These are phyloP conservation scores for Chymomyza amoena DNA, from an alignment of 2,888 invertebrate species.

Conservation along the genomic window DNA sequence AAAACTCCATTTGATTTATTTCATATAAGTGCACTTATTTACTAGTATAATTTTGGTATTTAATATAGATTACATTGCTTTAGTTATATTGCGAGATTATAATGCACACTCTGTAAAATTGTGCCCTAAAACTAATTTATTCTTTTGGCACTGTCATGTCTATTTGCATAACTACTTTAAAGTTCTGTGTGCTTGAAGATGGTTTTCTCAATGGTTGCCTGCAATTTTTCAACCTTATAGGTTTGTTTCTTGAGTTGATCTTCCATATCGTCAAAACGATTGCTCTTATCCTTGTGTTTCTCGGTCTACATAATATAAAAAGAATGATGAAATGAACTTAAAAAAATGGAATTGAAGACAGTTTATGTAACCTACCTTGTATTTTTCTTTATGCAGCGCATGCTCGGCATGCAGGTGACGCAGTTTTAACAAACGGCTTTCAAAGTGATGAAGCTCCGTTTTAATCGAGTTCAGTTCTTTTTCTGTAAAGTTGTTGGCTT, in stretches of 20 bases:
- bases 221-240: conserved; percentile 91
- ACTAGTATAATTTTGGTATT: conserved; percentile 39
- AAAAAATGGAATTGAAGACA: not conserved
- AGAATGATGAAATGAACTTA: too few species aligned
- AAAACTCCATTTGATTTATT: conserved; percentile 22
- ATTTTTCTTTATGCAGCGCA: conserved; percentile 85
- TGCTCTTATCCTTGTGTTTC: conserved; percentile 83
- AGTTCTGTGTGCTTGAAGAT: conserved; percentile 90
- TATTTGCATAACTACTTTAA: conserved; percentile 76
- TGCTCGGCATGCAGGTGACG: conserved; percentile 90
- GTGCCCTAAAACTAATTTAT: conserved; percentile 43
- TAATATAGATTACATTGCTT: conserved; percentile 9
- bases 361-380: conserved; percentile 79
- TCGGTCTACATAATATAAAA: conserved; percentile 77
- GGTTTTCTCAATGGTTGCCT: conserved; percentile 87
- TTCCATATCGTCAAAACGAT: conserved; percentile 83
- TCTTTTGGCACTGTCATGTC: not conserved
- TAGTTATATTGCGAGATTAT: conserved; percentile 5
- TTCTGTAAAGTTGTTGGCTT: conserved; percentile 87
- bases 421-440: conserved; percentile 90
- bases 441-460: conserved; percentile 89
- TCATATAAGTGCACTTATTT: conserved; percentile 21
- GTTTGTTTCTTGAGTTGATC: conserved; percentile 91
- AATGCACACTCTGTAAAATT: conserved; percentile 20
- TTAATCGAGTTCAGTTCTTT: conserved; percentile 91